Percentiles rank a stretch among this genome's conserved stretches.
Conservation (phyloP, 64 coral and sea anemone genomes). For the Dendrophyllia cribrosa region DNA sequence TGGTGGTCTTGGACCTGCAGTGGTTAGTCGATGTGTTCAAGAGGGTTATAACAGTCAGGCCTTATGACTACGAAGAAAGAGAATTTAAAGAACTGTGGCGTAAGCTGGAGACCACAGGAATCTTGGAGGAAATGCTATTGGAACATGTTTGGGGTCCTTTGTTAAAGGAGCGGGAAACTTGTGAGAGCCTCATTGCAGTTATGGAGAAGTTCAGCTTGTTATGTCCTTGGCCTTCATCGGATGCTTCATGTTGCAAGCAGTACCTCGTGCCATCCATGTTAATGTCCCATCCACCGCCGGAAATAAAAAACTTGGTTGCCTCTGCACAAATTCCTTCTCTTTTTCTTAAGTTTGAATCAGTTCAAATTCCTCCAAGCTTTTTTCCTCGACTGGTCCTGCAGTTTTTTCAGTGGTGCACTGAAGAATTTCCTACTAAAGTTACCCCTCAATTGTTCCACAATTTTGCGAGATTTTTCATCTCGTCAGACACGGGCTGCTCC, state of each 20-base stretch:
- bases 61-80: not conserved
- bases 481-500: too few species aligned
- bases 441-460: too few species aligned
- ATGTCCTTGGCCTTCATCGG: not conserved
- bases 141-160: not conserved
- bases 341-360: too few species aligned
- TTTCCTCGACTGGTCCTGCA: too few species aligned
- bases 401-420: too few species aligned
- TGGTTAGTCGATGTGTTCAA: not conserved
- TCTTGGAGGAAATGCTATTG: not conserved
- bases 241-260: not conserved
- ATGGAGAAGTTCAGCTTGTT: conserved; percentile 27
- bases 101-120: not conserved
- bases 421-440: too few species aligned
- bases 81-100: not conserved
- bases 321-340: too few species aligned
- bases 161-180: not conserved
- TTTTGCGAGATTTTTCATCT: too few species aligned
- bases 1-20: too few species aligned
- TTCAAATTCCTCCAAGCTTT: too few species aligned
- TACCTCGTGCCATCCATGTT: conserved; percentile 19
- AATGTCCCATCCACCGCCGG: not conserved
- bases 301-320: not conserved
- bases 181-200: not conserved
- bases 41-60: conserved; percentile 10